These are phyloP conservation scores for Pristionchus arcanus DNA, from an alignment of 2,888 invertebrate species.

Conservation along the genomic window DNA sequence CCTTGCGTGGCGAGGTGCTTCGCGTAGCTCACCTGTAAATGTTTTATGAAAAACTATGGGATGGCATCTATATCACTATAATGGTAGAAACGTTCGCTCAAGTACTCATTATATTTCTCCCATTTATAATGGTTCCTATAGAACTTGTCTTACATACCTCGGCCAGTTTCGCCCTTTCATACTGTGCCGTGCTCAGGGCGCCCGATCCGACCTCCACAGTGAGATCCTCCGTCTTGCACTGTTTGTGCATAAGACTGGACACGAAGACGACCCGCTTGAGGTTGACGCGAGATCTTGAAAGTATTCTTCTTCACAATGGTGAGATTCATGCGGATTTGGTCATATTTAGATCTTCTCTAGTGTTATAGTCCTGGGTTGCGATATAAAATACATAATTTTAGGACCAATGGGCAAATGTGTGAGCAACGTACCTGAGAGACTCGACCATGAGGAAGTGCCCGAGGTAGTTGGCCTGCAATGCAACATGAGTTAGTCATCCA, in stretches of 20 bases:
- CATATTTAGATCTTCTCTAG: too few relatives aligned
- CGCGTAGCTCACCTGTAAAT: constrained; percentile 33
- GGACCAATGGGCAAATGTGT: too few relatives aligned
- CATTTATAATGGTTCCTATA: too few relatives aligned
- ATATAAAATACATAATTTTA: too few relatives aligned
- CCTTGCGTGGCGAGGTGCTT: constrained; percentile 3
- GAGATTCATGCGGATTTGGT: too few relatives aligned
- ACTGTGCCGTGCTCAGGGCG: neutral
- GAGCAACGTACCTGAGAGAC: neutral
- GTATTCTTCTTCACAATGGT: too few relatives aligned
- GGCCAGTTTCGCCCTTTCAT: constrained; percentile 40
- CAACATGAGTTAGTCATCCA: neutral
- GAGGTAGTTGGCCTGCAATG: constrained; percentile 49
- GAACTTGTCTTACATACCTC: too few relatives aligned
- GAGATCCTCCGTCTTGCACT: neutral
- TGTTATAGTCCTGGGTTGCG: too few relatives aligned
- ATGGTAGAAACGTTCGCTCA: too few relatives aligned
- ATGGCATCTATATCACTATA: too few relatives aligned
- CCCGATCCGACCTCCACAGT: neutral
- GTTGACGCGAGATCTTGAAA: neutral
- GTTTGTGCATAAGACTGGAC: constrained; percentile 11
- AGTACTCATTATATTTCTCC: too few relatives aligned
- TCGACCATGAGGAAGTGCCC: constrained; percentile 49
- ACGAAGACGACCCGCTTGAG: constrained; percentile 31
- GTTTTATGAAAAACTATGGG: neutral